These are phyloP conservation scores for Drymodes brunneopygia DNA, from an alignment of 2,113 vertebrate species.

Conservation along the genomic window DNA sequence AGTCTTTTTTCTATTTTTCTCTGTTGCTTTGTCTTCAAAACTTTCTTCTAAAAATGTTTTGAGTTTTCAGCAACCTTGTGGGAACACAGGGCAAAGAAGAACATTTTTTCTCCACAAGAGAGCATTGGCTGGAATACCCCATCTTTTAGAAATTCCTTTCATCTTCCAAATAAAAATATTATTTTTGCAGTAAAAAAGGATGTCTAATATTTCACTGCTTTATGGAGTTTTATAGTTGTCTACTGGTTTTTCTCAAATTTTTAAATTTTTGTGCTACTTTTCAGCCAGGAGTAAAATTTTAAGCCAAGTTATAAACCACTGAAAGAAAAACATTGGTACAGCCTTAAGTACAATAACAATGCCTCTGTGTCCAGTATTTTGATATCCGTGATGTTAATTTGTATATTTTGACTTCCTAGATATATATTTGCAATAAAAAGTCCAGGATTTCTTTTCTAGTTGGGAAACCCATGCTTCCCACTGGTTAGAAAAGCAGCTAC, in stretches of 20 bases:
- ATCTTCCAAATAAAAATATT: slow-evolving; percentile 54
- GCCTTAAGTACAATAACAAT: slow-evolving; percentile 21
- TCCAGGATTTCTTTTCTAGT: not conserved
- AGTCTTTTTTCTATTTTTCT: not conserved
- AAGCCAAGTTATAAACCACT: slow-evolving; percentile 47
- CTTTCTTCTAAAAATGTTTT: slow-evolving; percentile 1
- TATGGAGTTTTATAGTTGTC: slow-evolving; percentile 34
- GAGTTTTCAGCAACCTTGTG: slow-evolving; percentile 27
- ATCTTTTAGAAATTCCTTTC: slow-evolving; percentile 37
- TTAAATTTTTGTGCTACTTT: slow-evolving; percentile 56
- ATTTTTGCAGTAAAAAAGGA: slow-evolving; percentile 32
- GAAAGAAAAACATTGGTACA: slow-evolving; percentile 40
- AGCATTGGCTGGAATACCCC: not conserved
- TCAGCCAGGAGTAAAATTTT: slow-evolving; percentile 23
- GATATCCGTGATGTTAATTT: slow-evolving; percentile 10
- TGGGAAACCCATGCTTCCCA: not conserved
- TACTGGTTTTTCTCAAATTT: slow-evolving; percentile 53
- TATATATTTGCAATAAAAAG: not conserved
- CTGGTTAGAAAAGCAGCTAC: not conserved
- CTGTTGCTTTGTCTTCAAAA: not conserved
- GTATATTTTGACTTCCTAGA: slow-evolving; percentile 16
- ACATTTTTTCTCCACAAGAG: not conserved
- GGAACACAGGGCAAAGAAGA: slow-evolving; percentile 20
- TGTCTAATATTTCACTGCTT: slow-evolving; percentile 46
- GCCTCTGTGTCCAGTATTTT: slow-evolving; percentile 22